A percentile compares a stretch with the other conserved stretches of the same genome.
These are phyloP conservation scores for Pelodytes ibericus DNA, from an alignment of 2,797 vertebrate species.

Conservation along the genomic window DNA sequence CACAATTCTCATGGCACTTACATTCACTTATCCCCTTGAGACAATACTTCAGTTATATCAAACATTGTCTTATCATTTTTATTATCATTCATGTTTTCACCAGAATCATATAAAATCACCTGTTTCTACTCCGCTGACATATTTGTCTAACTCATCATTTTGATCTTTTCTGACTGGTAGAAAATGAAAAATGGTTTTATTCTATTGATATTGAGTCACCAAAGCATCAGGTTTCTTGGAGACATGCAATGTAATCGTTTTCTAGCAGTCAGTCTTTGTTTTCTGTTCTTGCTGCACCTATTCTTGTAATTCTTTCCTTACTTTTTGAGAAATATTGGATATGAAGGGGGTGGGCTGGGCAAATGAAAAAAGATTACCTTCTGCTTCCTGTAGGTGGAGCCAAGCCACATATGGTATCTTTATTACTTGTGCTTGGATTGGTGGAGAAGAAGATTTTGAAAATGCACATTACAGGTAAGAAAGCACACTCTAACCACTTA, in stretches of 20 bases:
- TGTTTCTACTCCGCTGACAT: not conserved
- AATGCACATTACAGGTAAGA: constrained; percentile 43
- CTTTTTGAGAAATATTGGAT: constrained; percentile 42
- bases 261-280: constrained; percentile 23
- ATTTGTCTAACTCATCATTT: constrained; percentile 30
- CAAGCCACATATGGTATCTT: constrained; percentile 55
- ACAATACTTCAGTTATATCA: too few species aligned
- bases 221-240: constrained; percentile 5
- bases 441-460: constrained; percentile 55
- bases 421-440: constrained; percentile 56
- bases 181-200: constrained; percentile 41
- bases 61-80: too few species aligned
- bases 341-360: constrained; percentile 38
- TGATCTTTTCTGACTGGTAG: constrained; percentile 34
- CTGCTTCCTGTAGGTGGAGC: constrained; percentile 54
- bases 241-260: constrained; percentile 25
- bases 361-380: constrained; percentile 46
- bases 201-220: constrained; percentile 15
- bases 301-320: constrained; percentile 9
- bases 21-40: too few species aligned
- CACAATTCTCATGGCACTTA: too few species aligned
- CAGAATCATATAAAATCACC: not conserved
- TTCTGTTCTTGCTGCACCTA: constrained; percentile 9
- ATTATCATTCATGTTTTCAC: constrained; percentile 10
- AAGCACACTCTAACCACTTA: too few species aligned